Evolutionary conservation across 2,113 vertebrate genomes (phyloP).

Genomic region (Siphamia tubifer): DNA sequence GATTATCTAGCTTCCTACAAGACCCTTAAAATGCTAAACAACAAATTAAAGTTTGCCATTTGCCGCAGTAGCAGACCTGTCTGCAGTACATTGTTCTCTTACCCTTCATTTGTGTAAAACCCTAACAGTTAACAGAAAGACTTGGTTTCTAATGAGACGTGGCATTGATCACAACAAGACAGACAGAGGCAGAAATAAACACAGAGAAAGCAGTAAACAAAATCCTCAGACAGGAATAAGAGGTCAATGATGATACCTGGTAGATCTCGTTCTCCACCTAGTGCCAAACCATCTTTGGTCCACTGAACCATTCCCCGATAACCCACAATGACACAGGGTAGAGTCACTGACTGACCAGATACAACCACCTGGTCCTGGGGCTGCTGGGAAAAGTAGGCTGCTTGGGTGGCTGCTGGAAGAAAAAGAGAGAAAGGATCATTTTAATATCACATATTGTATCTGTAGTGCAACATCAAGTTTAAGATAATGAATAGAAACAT

Average conservation of each 20-base stretch:
- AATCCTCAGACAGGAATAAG: neutral
- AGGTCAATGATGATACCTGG: constrained; percentile 78
- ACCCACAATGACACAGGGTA: constrained; percentile 87
- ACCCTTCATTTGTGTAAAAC: constrained; percentile 70
- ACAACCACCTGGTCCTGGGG: constrained; percentile 88
- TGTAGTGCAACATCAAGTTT: neutral
- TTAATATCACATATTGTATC: constrained; percentile 12
- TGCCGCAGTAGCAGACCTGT: constrained; percentile 47
- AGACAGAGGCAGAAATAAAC: constrained; percentile 46
- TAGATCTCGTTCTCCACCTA: constrained; percentile 89
- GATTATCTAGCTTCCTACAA: constrained; percentile 76
- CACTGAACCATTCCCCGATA: constrained; percentile 92
- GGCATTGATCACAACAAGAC: constrained; percentile 63
- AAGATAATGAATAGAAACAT: neutral
- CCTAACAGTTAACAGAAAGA: constrained; percentile 53
- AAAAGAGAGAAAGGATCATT: neutral
- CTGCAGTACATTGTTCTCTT: constrained; percentile 56
- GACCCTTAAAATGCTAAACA: constrained; percentile 77
- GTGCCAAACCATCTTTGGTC: constrained; percentile 92
- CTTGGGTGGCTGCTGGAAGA: constrained; percentile 70
- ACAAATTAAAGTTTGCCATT: constrained; percentile 75
- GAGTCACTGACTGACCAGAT: constrained; percentile 83
- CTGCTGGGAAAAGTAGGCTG: constrained; percentile 89
- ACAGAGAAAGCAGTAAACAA: neutral
- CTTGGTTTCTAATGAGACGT: constrained; percentile 68